A percentile compares a stretch with the other conserved stretches of the same genome.
Evolutionary conservation across 2,888 invertebrate species (phyloP).

Genomic region (Oscheius sp.): DNA sequence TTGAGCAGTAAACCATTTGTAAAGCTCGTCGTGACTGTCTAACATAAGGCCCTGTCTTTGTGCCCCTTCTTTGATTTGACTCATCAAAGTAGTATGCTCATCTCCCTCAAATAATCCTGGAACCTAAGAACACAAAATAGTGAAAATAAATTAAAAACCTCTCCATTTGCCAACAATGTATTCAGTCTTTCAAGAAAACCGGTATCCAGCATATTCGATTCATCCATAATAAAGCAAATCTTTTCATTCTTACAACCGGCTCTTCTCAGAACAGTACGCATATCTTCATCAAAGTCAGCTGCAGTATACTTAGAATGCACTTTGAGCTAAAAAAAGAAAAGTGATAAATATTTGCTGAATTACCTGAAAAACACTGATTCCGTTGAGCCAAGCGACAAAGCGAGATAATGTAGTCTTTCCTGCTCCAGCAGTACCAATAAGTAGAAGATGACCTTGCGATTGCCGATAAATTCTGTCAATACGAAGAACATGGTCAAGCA

Average conservation of each 20-base stretch:
- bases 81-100: constrained; percentile 98
- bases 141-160: constrained; percentile 73
- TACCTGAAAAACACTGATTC: constrained; percentile 97
- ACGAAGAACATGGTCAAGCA: constrained; percentile 94
- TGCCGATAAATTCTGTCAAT: constrained; percentile 96
- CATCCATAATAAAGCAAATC: constrained; percentile 97
- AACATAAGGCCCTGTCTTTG: constrained; percentile 97
- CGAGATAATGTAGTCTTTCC: constrained; percentile 98
- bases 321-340: constrained; percentile 71
- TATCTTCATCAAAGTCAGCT: constrained; percentile 97
- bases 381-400: constrained; percentile 99
- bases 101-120: constrained; percentile 80
- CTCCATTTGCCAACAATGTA: constrained; percentile 96
- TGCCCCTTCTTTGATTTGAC: constrained; percentile 98
- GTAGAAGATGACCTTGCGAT: constrained; percentile 88
- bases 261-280: constrained; percentile 78
- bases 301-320: constrained; percentile 99
- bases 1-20: constrained; percentile 96
- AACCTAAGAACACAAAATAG: constrained; percentile 57
- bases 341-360: neutral
- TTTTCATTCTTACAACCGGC: constrained; percentile 84
- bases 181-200: constrained; percentile 99
- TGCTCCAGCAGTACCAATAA: constrained; percentile 98
- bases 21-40: constrained; percentile 96
- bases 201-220: constrained; percentile 93